These are phyloP conservation scores for Morone saxatilis DNA, from an alignment of 2,113 vertebrate species.

Conservation along the genomic window DNA sequence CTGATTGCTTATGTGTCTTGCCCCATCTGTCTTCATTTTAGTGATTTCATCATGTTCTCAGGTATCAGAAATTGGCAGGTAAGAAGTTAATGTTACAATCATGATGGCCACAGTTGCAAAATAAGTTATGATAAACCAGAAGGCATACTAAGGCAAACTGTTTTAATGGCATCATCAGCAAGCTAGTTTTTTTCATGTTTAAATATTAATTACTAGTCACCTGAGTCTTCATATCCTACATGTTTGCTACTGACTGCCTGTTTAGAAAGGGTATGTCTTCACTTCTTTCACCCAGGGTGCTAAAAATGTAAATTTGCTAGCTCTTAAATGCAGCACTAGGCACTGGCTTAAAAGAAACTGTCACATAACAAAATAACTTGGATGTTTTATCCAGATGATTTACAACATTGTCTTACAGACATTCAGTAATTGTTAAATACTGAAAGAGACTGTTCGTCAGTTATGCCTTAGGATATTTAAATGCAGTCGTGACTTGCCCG, in stretches of 20 bases:
- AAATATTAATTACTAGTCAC: background rate
- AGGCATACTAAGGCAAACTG: background rate
- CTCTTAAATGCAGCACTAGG: slow-evolving; percentile 5
- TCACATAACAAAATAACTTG: background rate
- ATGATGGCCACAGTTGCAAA: background rate
- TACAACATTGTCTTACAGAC: slow-evolving; percentile 14
- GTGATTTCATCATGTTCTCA: background rate
- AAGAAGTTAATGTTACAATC: background rate
- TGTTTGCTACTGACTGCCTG: background rate
- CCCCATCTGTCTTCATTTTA: background rate
- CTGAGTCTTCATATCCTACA: background rate
- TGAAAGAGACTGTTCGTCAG: slow-evolving; percentile 43
- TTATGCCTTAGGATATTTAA: slow-evolving; percentile 61
- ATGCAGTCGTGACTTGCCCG: slow-evolving; percentile 59
- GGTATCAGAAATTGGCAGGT: background rate
- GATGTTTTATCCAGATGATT: slow-evolving; percentile 37
- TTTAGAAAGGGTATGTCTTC: background rate
- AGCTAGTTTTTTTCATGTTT: slow-evolving; percentile 5
- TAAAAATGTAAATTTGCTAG: background rate
- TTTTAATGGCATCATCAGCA: background rate
- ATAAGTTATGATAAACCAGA: background rate
- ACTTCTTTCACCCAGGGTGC: background rate
- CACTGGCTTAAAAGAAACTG: background rate
- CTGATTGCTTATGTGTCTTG: background rate
- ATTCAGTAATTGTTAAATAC: slow-evolving; percentile 38